Conservation (phyloP, 2,888 invertebrate species). For the Furcula furcula region DNA sequence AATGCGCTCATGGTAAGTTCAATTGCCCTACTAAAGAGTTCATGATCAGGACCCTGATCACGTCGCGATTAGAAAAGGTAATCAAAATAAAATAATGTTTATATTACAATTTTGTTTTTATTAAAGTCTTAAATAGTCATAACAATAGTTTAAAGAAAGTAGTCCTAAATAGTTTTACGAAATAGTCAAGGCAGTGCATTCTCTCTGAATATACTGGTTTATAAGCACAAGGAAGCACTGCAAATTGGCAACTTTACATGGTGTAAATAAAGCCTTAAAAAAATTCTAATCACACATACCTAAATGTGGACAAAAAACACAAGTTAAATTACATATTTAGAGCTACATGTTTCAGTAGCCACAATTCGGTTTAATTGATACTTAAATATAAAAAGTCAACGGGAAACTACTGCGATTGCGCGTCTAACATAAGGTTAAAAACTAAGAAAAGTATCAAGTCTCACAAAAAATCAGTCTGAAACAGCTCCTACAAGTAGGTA, state of each 20-base stretch:
- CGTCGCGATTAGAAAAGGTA: no score
- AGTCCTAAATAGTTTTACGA: not conserved
- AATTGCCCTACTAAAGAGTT: no score
- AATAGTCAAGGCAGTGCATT: constrained; percentile 43
- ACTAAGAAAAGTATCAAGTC: constrained; percentile 19
- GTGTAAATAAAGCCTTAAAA: constrained; percentile 48
- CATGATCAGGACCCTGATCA: no score
- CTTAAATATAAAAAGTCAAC: constrained; percentile 9
- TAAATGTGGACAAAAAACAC: constrained; percentile 9
- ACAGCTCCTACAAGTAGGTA: no score
- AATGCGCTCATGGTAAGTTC: no score
- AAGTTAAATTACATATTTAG: constrained; percentile 13
- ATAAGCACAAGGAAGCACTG: constrained; percentile 74
- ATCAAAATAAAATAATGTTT: not conserved
- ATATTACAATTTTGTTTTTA: not conserved
- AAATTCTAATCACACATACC: constrained; percentile 8
- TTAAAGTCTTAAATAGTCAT: not conserved
- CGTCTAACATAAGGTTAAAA: constrained; percentile 26
- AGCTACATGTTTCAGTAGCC: no score
- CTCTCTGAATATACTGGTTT: constrained; percentile 70
- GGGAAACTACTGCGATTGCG: constrained; percentile 16
- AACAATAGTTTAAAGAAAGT: not conserved
- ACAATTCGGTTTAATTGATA: not conserved
- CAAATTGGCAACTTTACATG: constrained; percentile 52
- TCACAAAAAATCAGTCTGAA: constrained; percentile 13